Conservation (phyloP, 2,888 invertebrate species). For the Volucella inanis region DNA sequence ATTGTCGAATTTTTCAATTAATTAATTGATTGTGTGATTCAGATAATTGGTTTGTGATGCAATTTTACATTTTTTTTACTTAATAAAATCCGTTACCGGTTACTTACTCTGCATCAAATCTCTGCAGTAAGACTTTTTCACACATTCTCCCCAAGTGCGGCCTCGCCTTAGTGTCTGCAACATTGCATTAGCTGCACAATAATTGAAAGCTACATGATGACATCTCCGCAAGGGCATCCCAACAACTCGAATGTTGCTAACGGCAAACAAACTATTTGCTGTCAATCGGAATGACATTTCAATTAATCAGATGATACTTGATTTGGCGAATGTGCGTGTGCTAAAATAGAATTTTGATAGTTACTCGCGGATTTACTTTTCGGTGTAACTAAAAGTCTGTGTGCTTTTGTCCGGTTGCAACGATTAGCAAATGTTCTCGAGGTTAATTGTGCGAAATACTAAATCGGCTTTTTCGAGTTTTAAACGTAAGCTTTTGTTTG, state of each 20-base stretch:
- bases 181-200: constrained; percentile 8
- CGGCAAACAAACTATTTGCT: constrained; percentile 37
- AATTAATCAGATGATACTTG: constrained; percentile 58
- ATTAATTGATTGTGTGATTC: neutral
- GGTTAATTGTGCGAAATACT: constrained; percentile 28
- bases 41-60: too few relatives aligned
- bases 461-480: constrained; percentile 59
- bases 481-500: constrained; percentile 50
- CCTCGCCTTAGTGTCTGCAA: constrained; percentile 18
- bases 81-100: constrained; percentile 20
- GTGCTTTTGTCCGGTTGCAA: neutral
- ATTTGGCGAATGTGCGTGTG: constrained; percentile 25
- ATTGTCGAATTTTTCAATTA: neutral
- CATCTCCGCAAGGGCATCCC: constrained; percentile 44
- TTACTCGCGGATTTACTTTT: neutral
- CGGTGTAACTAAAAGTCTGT: neutral
- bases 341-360: constrained; percentile 21
- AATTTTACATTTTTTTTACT: too few relatives aligned
- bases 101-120: constrained; percentile 41
- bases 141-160: neutral
- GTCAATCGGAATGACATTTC: constrained; percentile 66
- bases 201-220: constrained; percentile 7
- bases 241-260: constrained; percentile 53
- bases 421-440: constrained; percentile 52
- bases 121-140: neutral